A percentile compares a stretch with the other conserved stretches of the same genome.
These are phyloP conservation scores for Cenopis cana DNA, from an alignment of 2,888 invertebrate species.

Conservation along the genomic window DNA sequence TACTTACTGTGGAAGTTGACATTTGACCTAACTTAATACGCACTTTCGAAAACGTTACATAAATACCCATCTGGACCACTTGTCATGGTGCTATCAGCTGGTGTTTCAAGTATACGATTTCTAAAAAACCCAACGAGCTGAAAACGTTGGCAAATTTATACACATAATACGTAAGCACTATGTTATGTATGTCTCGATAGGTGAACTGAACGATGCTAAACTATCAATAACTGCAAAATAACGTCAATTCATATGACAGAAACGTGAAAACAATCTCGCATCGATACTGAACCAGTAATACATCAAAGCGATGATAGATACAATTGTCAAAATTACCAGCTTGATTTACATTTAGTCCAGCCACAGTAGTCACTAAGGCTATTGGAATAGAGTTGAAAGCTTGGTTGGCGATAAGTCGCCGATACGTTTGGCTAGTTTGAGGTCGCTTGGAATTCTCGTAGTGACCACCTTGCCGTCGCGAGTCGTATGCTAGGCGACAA, in stretches of 20 bases:
- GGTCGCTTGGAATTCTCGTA: conserved; percentile 52
- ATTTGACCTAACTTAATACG: too few relatives aligned
- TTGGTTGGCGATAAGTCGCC: neutral
- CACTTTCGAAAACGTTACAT: too few relatives aligned
- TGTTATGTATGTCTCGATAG: neutral
- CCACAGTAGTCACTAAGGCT: conserved; percentile 9
- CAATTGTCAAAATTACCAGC: conserved; percentile 44
- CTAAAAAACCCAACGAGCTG: neutral
- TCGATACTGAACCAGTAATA: conserved; percentile 53
- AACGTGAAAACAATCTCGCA: conserved; percentile 51
- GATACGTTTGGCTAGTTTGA: conserved; percentile 41
- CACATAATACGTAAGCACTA: neutral
- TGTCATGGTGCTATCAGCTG: too few relatives aligned
- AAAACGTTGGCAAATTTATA: neutral
- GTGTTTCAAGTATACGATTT: too few relatives aligned
- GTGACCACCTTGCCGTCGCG: conserved; percentile 63
- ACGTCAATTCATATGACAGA: conserved; percentile 52
- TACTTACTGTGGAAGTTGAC: too few relatives aligned
- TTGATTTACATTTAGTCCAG: conserved; percentile 5
- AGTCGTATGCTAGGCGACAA: conserved; percentile 45
- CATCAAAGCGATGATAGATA: conserved; percentile 59
- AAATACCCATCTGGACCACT: too few relatives aligned
- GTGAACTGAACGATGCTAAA: neutral
- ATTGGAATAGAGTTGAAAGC: conserved; percentile 39
- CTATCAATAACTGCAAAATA: conserved; percentile 48